These are phyloP conservation scores for Cheiracanthium punctorium DNA, from an alignment of 2,888 invertebrate genomes.

Conservation along the genomic window DNA sequence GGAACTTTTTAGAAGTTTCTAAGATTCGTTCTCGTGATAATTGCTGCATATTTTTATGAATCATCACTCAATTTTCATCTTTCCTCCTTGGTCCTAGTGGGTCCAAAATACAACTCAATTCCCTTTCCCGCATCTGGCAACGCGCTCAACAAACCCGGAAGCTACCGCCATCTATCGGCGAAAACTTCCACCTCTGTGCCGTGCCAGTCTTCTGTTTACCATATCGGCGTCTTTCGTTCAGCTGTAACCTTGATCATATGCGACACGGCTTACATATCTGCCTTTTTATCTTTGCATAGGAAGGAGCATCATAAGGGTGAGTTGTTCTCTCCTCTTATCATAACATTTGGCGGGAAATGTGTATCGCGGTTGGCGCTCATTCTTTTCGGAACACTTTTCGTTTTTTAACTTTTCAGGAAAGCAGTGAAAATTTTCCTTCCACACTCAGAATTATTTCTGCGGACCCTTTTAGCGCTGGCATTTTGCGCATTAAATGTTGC, in stretches of 20 bases:
- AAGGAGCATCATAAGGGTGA: slow-evolving; percentile 63
- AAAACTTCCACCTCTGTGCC: slow-evolving; percentile 24
- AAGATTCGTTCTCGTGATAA: too few relatives aligned
- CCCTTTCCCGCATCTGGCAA: slow-evolving; percentile 40
- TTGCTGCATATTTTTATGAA: too few relatives aligned
- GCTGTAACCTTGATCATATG: slow-evolving; percentile 68
- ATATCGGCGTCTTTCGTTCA: slow-evolving; percentile 68
- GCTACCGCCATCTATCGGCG: slow-evolving; percentile 51
- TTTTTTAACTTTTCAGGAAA: too few relatives aligned
- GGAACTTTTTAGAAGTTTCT: too few relatives aligned
- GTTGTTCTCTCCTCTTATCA: slow-evolving; percentile 63
- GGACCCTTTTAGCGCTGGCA: slow-evolving; percentile 44
- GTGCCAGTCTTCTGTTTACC: slow-evolving; percentile 53
- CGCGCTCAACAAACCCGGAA: neutral
- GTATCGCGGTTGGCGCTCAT: slow-evolving; percentile 53
- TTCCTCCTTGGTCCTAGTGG: too few relatives aligned
- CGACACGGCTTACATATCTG: slow-evolving; percentile 67
- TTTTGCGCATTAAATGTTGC: slow-evolving; percentile 56
- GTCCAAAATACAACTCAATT: too few relatives aligned
- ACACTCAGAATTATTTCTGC: neutral
- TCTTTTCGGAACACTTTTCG: slow-evolving; percentile 24
- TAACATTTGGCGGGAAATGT: slow-evolving; percentile 68
- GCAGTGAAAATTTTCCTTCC: too few relatives aligned
- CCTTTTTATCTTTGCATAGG: slow-evolving; percentile 69
- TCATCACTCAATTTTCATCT: too few relatives aligned